phyloP scores from a whole-genome alignment of 2,113 vertebrate species.

The Coracopsis vasa region DNA sequence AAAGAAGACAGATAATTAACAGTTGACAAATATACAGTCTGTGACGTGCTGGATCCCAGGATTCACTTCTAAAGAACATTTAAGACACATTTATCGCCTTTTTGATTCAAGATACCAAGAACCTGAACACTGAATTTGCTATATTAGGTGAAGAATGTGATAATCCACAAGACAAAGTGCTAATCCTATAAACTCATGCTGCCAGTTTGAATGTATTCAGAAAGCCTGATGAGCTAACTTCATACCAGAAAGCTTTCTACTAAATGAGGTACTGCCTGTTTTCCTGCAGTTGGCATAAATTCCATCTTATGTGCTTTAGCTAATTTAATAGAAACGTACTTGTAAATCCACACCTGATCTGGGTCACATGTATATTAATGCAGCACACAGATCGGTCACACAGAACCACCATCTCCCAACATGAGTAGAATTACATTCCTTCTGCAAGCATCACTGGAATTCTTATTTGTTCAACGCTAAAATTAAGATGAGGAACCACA shows the following conservation, averaged over 20 bases:
- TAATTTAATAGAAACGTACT: not conserved
- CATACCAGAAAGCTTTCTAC: conserved; percentile 13
- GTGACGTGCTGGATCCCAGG: not conserved
- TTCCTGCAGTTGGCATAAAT: not conserved
- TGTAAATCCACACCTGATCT: conserved; percentile 30
- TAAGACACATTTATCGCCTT: not conserved
- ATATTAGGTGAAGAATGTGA: not conserved
- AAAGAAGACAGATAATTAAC: not conserved
- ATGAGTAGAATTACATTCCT: not conserved
- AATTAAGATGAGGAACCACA: not conserved
- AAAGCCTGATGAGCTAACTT: conserved; percentile 1
- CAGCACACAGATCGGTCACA: not conserved
- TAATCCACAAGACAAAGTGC: not conserved
- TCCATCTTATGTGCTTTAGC: not conserved
- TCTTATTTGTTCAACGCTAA: not conserved
- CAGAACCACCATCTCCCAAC: not conserved
- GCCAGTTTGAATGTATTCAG: not conserved
- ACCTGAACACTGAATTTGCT: not conserved
- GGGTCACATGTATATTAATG: not conserved
- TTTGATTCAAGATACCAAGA: not conserved
- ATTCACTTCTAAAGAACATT: not conserved
- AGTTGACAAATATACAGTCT: not conserved
- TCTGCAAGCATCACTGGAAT: not conserved
- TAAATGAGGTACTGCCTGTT: conserved; percentile 19
- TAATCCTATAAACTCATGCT: conserved; percentile 28